Evolutionary conservation across 2,888 invertebrate genomes (phyloP), one percentile per base, ranked within the genome.

Genomic region (Drosophila pegasa): DNA sequence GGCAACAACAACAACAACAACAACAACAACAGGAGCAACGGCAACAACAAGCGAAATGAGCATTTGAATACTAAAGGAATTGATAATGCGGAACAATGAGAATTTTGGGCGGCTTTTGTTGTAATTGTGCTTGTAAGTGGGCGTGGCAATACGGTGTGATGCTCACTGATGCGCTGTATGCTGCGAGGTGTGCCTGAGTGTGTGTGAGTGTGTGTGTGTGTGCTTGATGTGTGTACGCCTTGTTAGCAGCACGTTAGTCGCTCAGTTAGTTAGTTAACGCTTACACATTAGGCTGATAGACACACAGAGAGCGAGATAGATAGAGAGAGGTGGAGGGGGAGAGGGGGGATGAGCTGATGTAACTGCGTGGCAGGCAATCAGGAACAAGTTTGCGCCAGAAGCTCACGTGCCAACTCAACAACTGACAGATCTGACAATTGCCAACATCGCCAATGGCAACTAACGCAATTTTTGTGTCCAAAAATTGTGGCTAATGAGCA

Each of bases 401-500:
- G 35, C 69, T 64, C 72, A 75, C 75, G 72, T 75, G 63, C 72
- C 62, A 75, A 50, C 57, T 65, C 56, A 57, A 57, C 65, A 63
- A 55, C 57, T 67, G 69, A 65, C 71, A 78, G 65, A 73, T 70
- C 73, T 76, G 79, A 69, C 85, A 71, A 73, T 75, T 72, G 78
- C 61, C 71, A 65, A 64, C 75, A 82, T 85, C 62, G 82, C 82
- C 82, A 73, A 66, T 74, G 74, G 80, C 87, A 86, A 80, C 84
- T 73, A 73, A 78, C 77, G 66, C 68, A 67, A 57, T 71, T 68
- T 71, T 74, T 76, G 78, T 80, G 87, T 74, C 67, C 62, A 70
- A 83, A 84, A 76, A 78, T 68, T 75, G 71, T 68, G 80, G 72
- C 87, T 86, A 86, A 88, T 88, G 86, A 86, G 82, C 84, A 86